phyloP scores from a whole-genome alignment of 2,113 vertebrate species.

The Tachuris rubrigastra region DNA sequence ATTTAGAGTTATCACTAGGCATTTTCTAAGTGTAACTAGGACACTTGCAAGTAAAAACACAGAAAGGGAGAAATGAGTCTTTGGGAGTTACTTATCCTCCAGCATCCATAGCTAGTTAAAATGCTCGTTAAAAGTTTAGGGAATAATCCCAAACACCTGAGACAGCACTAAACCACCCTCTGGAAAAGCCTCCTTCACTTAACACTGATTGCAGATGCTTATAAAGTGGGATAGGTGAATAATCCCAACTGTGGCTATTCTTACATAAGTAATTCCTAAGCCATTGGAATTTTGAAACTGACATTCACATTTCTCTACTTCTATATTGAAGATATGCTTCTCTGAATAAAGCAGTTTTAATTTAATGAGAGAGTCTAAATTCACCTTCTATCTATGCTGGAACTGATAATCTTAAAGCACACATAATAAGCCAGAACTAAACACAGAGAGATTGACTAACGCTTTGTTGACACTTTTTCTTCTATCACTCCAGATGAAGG shows the following conservation, averaged over 20 bases:
- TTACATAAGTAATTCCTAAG: neutral
- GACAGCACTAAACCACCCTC: neutral
- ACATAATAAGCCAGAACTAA: neutral
- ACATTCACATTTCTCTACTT: neutral
- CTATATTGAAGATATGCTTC: neutral
- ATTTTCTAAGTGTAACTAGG: neutral
- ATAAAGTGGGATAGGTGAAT: neutral
- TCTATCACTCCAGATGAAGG: neutral
- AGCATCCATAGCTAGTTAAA: neutral
- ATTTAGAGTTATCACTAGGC: neutral
- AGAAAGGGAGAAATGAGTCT: neutral
- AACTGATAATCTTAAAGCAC: slow-evolving; percentile 20
- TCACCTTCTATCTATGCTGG: neutral
- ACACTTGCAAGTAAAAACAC: neutral
- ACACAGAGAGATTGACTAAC: neutral
- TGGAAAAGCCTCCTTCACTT: neutral
- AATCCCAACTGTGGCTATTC: neutral
- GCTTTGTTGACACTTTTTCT: neutral
- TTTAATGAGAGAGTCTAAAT: neutral
- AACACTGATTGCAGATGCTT: neutral
- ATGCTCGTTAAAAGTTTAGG: neutral
- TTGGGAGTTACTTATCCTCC: neutral
- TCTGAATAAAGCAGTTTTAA: neutral
- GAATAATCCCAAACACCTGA: neutral
- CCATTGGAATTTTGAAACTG: neutral